Percentiles rank a stretch among this genome's conserved stretches.
phyloP scores from a whole-genome alignment of 2,113 vertebrate genomes.

The Brachyhypopomus gauderio region DNA sequence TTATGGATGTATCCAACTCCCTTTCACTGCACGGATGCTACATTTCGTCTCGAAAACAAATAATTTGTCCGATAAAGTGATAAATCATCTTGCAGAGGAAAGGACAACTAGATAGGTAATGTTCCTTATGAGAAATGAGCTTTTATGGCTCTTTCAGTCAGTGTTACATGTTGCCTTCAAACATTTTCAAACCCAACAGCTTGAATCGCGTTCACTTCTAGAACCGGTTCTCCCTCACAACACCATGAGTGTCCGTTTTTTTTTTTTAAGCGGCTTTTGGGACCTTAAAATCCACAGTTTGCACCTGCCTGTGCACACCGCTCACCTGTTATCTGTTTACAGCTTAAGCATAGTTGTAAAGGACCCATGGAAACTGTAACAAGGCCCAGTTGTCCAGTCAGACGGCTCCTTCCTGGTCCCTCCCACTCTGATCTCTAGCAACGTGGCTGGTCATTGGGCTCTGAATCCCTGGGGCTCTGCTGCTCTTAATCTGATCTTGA shows the following conservation, averaged over 20 bases:
- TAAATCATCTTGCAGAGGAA: slow-evolving; percentile 4
- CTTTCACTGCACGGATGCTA: neutral
- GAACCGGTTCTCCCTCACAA: neutral
- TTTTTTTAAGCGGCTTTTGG: neutral
- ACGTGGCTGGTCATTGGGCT: neutral
- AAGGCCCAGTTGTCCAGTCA: neutral
- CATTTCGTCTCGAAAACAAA: slow-evolving; percentile 31
- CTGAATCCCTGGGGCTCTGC: no score
- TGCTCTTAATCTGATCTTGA: neutral
- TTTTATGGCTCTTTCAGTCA: slow-evolving; percentile 2
- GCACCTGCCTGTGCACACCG: neutral
- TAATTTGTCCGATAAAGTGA: slow-evolving; percentile 14
- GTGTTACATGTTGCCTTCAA: neutral
- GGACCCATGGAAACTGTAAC: slow-evolving; percentile 38
- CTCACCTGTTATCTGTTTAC: slow-evolving; percentile 44
- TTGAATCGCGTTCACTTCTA: neutral
- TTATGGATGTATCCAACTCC: slow-evolving; percentile 10
- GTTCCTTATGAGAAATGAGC: neutral
- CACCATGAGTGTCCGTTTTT: neutral
- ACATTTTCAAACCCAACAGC: neutral
- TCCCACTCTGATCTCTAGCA: neutral
- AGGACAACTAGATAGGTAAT: neutral
- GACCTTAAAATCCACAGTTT: slow-evolving; percentile 16
- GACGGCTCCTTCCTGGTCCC: neutral
- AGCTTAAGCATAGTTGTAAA: slow-evolving; percentile 23